A percentile compares a stretch with the other conserved stretches of the same genome.
Conservation (phyloP, 2,888 invertebrate genomes). For the Morpho achilles region DNA sequence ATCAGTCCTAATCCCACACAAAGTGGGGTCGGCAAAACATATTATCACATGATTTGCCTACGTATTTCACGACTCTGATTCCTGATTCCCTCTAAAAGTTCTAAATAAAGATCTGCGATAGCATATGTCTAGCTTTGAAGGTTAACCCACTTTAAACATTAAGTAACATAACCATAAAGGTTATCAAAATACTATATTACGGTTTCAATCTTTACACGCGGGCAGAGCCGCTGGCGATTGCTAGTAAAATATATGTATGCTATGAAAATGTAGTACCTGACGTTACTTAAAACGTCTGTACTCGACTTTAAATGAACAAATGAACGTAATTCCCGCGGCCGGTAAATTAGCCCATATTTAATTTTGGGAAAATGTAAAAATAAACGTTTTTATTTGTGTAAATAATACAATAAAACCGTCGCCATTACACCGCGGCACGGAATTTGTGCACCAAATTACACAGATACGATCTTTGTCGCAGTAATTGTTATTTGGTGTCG, state of each 20-base stretch:
- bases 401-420: slow-evolving; percentile 75
- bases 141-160: too few relatives aligned
- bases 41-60: too few relatives aligned
- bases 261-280: not conserved
- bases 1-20: not conserved
- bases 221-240: too few relatives aligned
- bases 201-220: too few relatives aligned
- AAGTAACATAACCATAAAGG: too few relatives aligned
- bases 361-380: slow-evolving; percentile 79
- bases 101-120: too few relatives aligned
- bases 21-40: not conserved
- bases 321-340: slow-evolving; percentile 59
- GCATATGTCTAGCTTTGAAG: too few relatives aligned
- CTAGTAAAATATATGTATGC: not conserved
- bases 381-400: slow-evolving; percentile 80
- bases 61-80: not conserved
- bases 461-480: slow-evolving; percentile 71
- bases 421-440: slow-evolving; percentile 64
- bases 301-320: slow-evolving; percentile 44
- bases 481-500: slow-evolving; percentile 75
- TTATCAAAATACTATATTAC: too few relatives aligned
- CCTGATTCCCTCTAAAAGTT: too few relatives aligned
- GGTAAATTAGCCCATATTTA: slow-evolving; percentile 74
- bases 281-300: slow-evolving; percentile 31
- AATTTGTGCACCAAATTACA: slow-evolving; percentile 68